Conservation (phyloP, 2,888 invertebrate genomes). For the Leptopilina drosophilae region DNA sequence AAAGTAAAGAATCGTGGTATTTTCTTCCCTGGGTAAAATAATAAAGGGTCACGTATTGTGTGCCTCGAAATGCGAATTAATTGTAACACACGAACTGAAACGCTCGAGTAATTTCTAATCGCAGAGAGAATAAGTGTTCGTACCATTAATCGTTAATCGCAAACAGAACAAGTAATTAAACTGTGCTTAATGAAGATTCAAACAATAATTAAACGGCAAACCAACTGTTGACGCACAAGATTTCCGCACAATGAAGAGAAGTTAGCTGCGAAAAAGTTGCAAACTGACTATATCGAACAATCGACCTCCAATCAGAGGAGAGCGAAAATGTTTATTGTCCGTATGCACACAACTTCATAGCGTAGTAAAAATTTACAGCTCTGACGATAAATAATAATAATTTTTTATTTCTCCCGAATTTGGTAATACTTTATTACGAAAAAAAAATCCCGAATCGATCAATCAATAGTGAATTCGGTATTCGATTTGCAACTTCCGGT, state of each 20-base stretch:
- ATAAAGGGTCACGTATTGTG: background rate
- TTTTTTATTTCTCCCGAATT: no score
- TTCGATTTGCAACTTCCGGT: no score
- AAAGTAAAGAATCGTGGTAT: background rate
- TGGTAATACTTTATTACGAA: no score
- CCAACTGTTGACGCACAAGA: background rate
- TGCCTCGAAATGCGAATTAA: background rate
- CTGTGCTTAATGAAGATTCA: constrained; percentile 1
- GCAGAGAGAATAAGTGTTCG: background rate
- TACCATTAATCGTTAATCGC: background rate
- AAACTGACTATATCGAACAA: no score
- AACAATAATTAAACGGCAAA: background rate
- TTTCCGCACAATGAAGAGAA: background rate
- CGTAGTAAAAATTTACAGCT: no score
- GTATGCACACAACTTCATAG: no score
- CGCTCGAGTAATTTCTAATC: background rate
- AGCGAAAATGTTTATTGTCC: no score
- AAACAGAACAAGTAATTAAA: constrained; percentile 9
- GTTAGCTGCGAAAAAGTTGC: background rate
- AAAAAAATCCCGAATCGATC: no score
- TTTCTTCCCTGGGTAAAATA: background rate
- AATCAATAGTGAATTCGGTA: no score
- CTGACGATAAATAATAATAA: no score
- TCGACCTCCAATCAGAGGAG: no score
- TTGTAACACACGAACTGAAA: background rate